Percentiles rank a stretch among this genome's conserved stretches.
Evolutionary conservation across 2,113 vertebrate genomes (phyloP).

Genomic region (Centrocercus urophasianus): DNA sequence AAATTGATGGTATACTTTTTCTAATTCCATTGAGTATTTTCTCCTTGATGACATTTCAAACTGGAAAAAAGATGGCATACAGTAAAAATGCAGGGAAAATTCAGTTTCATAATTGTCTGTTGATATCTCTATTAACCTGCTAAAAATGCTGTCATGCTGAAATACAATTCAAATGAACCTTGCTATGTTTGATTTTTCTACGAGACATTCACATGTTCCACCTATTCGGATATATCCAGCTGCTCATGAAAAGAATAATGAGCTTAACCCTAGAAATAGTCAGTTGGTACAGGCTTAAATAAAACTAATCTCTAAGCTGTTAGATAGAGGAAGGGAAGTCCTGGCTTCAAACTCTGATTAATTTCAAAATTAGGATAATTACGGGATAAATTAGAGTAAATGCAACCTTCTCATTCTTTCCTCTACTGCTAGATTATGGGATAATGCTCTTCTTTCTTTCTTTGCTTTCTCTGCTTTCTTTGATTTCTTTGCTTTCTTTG

Average conservation of each 20-base stretch:
- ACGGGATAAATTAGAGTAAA: neutral
- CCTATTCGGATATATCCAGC: neutral
- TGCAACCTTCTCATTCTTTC: neutral
- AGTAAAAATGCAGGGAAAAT: neutral
- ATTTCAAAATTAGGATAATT: neutral
- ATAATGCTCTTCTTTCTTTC: neutral
- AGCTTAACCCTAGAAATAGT: neutral
- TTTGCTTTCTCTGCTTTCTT: too few species aligned
- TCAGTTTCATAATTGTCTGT: constrained; percentile 2
- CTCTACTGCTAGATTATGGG: neutral
- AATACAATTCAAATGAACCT: constrained; percentile 18
- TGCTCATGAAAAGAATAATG: neutral
- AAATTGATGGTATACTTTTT: neutral
- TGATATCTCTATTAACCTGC: constrained; percentile 23
- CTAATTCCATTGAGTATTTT: neutral
- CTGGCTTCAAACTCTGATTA: neutral
- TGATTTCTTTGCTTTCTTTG: neutral
- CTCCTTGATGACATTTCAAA: neutral
- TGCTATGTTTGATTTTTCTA: neutral
- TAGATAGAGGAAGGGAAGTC: neutral
- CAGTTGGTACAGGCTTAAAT: neutral
- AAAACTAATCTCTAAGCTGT: neutral
- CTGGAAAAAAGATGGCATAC: neutral
- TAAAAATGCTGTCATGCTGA: constrained; percentile 15
- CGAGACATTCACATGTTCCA: neutral